phyloP scores from a whole-genome alignment of 2,113 vertebrate species.

The Myotis yumanensis region DNA sequence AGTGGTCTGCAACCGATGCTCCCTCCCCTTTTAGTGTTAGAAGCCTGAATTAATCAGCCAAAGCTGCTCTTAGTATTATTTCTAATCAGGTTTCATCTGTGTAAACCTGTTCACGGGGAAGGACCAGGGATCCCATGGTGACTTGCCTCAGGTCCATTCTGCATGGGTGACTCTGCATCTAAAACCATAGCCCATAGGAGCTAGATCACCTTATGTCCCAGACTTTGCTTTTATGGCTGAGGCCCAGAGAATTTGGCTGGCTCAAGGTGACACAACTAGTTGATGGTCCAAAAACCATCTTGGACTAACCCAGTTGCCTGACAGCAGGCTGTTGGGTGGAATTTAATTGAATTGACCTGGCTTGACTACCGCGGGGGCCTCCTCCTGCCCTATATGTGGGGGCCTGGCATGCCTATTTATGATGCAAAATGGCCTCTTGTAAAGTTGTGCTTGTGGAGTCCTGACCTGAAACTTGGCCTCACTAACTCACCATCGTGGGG shows the following conservation, averaged over 20 bases:
- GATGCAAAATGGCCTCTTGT: background rate
- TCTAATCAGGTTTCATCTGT: background rate
- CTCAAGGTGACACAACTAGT: background rate
- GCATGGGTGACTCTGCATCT: background rate
- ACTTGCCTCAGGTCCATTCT: background rate
- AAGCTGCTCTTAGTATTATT: constrained; percentile 36
- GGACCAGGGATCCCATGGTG: background rate
- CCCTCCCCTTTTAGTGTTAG: background rate
- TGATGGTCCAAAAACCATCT: background rate
- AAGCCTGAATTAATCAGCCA: constrained; percentile 25
- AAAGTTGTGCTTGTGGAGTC: background rate
- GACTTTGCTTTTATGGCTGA: background rate
- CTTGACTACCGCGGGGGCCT: background rate
- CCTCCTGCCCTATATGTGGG: background rate
- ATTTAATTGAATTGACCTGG: background rate
- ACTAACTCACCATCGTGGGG: background rate
- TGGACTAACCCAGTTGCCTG: background rate
- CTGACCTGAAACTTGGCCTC: background rate
- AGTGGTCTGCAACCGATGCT: background rate
- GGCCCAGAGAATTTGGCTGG: background rate
- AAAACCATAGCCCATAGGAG: background rate
- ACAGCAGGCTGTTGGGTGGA: background rate
- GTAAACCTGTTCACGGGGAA: background rate
- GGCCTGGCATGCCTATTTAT: background rate
- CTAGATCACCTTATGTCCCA: background rate